Evolutionary conservation across 2,113 vertebrate species (phyloP).

Genomic region (Aviceda subcristata): DNA sequence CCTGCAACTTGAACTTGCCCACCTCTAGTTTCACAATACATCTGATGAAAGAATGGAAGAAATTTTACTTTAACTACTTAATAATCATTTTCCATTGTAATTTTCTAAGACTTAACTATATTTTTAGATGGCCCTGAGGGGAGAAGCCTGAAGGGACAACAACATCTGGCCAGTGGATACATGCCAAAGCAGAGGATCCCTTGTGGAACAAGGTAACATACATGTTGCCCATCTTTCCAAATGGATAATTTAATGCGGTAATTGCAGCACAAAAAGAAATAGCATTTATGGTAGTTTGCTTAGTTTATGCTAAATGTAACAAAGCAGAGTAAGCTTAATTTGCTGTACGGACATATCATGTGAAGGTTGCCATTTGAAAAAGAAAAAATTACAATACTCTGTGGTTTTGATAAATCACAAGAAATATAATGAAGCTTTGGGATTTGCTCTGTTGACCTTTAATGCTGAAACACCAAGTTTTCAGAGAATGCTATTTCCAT

Average conservation of each 20-base stretch:
- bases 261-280: neutral
- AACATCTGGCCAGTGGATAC: conserved; percentile 29
- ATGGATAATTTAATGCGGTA: neutral
- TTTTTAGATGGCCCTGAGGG: conserved; percentile 14
- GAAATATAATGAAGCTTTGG: neutral
- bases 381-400: neutral
- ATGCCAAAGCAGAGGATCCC: conserved; percentile 44
- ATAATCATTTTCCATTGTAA: neutral
- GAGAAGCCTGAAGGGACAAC: conserved; percentile 8
- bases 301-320: neutral
- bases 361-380: neutral
- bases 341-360: neutral
- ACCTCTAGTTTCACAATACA: neutral
- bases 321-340: neutral
- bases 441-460: neutral
- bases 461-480: neutral
- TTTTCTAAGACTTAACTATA: neutral
- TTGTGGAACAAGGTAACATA: conserved; percentile 53
- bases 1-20: neutral
- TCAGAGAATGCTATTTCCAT: neutral
- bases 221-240: conserved; percentile 21
- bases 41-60: neutral
- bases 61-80: neutral
- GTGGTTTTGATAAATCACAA: neutral
- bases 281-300: neutral